Base-by-base conservation (phyloP, 2,888 invertebrate genomes). In the Cryptus viduatorius region DNA sequence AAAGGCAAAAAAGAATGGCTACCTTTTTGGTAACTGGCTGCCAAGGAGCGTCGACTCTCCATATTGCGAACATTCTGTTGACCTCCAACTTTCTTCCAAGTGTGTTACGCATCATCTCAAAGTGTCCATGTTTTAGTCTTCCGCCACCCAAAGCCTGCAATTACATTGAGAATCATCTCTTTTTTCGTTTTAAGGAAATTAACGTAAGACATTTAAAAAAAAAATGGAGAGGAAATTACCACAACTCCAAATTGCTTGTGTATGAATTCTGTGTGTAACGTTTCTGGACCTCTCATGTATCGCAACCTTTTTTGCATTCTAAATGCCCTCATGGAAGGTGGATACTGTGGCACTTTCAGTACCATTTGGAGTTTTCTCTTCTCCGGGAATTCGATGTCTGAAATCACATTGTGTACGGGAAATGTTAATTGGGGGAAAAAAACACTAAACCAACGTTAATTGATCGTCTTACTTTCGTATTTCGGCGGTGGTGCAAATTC, bases 41-140 rank as follows among this genome's bases (percentile, higher is more conserved):
- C 99, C 99, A 99, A 0, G 99, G 99, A 0, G 98, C 95, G 89
- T 98, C 98, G 0, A 99, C 95, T 89, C 99, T 95, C 99, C 99
- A 99, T 44, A 98, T 95, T 0, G 98, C 98, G 95, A 99, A 99
- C 97, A 98, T 98, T 89, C 96, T 95, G 86, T 95, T 96, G 24
- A 95, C 94, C 89, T 98, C 97, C 90, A 99, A 95, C 90, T 97
- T 96, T 69, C 97, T 95, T 79, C 97, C 96, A 42, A 99, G 94
- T 0, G 95, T 94, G 50, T 97, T 94, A 92, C 99, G 96, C 37
- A 98, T 95, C 96, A 98, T 97, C 94, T 99, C 99, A 93, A 98
- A 96, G 93, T 99, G 98, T 64, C 96, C 96, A 93, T 95, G 95
- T 82, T 95, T 95, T 88, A 99, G 90, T 87, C 98, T 95, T 0